These are phyloP conservation scores for Ophiodon elongatus DNA, from an alignment of 2,113 vertebrate genomes.

Conservation along the genomic window DNA sequence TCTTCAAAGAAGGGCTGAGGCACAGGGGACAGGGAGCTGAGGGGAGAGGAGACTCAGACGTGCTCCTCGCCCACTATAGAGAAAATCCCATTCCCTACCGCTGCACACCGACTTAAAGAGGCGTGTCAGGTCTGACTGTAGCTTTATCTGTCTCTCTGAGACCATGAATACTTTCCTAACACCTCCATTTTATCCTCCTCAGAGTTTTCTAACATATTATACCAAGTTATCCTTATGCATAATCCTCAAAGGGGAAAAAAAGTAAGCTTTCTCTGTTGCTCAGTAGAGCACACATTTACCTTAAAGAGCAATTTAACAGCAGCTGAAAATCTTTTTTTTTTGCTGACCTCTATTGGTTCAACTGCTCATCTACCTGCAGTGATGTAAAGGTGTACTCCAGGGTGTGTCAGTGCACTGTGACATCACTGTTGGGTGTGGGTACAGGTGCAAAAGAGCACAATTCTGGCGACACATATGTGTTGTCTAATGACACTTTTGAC, in stretches of 20 bases:
- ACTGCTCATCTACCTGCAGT: background rate
- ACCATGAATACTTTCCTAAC: conserved; percentile 50
- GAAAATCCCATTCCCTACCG: conserved; percentile 66
- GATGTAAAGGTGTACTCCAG: background rate
- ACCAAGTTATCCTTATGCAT: conserved; percentile 44
- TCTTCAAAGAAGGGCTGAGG: conserved; percentile 70
- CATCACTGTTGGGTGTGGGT: background rate
- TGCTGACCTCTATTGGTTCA: background rate
- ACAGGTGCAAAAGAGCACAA: background rate
- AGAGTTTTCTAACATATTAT: conserved; percentile 47
- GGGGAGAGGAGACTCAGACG: conserved; percentile 45
- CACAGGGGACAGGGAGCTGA: conserved; percentile 60
- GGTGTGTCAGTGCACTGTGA: background rate
- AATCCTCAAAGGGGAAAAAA: conserved; percentile 38
- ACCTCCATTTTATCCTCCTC: conserved; percentile 35
- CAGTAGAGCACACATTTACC: conserved; percentile 24
- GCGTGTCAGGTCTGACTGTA: conserved; percentile 58
- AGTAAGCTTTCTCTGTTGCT: conserved; percentile 14
- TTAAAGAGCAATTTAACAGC: conserved; percentile 10
- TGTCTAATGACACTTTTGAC: background rate
- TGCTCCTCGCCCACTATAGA: conserved; percentile 57
- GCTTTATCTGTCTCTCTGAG: conserved; percentile 59
- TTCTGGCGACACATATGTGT: background rate
- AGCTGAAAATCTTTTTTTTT: conserved; percentile 8
- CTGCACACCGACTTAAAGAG: conserved; percentile 59